Percentiles rank a stretch among this genome's conserved stretches.
Evolutionary conservation across 2,888 invertebrate genomes (phyloP).

Genomic region (Callimorpha dominula): DNA sequence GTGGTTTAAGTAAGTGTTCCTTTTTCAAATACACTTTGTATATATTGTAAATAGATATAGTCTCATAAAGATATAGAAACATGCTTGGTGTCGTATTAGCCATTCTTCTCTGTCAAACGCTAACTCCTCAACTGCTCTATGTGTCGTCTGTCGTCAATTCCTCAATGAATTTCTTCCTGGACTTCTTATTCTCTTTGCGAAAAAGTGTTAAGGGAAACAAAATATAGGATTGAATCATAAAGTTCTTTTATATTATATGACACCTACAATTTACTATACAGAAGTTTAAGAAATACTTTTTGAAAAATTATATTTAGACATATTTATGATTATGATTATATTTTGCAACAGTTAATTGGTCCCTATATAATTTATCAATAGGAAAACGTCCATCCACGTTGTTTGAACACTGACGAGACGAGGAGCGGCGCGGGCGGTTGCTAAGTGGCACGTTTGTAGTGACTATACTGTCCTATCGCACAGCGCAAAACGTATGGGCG

Average conservation of each 20-base stretch:
- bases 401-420: not conserved
- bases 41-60: too few species aligned
- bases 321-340: too few species aligned
- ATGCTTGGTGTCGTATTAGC: not conserved
- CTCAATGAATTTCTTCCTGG: not conserved
- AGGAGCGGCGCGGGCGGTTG: slow-evolving; percentile 34
- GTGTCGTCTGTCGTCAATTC: not conserved
- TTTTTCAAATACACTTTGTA: too few species aligned
- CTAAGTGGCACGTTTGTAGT: slow-evolving; percentile 38
- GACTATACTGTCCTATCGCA: slow-evolving; percentile 44
- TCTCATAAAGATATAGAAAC: not conserved
- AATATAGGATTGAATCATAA: too few species aligned
- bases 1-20: too few species aligned
- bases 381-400: not conserved
- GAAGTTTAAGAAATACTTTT: not conserved
- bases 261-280: too few species aligned
- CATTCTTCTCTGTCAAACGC: not conserved
- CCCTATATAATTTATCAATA: not conserved
- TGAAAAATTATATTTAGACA: not conserved
- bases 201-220: too few species aligned
- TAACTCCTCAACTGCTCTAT: not conserved
- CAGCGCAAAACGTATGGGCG: slow-evolving; percentile 59
- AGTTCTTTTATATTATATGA: too few species aligned
- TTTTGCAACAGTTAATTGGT: too few species aligned
- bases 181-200: too few species aligned